A percentile compares a stretch with the other conserved stretches of the same genome.
Evolutionary conservation across 2,113 vertebrate genomes (phyloP).

Genomic region (Danionella cerebrum): DNA sequence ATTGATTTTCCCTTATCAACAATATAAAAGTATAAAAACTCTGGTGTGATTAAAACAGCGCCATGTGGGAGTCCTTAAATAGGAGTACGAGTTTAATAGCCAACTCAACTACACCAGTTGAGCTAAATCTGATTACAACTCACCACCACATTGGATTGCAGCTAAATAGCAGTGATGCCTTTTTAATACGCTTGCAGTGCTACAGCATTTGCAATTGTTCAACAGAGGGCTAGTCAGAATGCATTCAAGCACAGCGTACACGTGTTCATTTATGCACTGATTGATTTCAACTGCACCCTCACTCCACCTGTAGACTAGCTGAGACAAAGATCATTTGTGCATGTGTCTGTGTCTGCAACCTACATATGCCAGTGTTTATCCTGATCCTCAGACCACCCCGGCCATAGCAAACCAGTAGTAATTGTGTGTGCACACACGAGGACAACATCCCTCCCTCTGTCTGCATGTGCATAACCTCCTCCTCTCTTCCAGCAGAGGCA

Average conservation of each 20-base stretch:
- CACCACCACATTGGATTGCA: background rate
- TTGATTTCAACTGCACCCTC: slow-evolving; percentile 60
- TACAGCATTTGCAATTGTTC: background rate
- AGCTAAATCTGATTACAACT: background rate
- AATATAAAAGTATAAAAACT: too few relatives aligned
- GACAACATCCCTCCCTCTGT: slow-evolving; percentile 12
- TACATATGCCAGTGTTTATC: slow-evolving; percentile 26
- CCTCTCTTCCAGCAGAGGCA: slow-evolving; percentile 62
- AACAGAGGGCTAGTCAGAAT: background rate
- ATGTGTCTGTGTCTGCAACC: too few relatives aligned
- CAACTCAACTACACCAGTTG: background rate
- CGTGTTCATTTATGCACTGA: slow-evolving; percentile 29
- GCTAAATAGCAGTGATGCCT: background rate
- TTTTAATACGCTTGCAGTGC: background rate
- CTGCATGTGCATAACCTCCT: slow-evolving; percentile 21
- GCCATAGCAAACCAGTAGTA: background rate
- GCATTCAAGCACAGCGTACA: background rate
- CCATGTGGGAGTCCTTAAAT: too few relatives aligned
- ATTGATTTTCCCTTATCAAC: too few relatives aligned
- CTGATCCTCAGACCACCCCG: slow-evolving; percentile 3
- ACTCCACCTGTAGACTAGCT: slow-evolving; percentile 71
- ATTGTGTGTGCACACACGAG: slow-evolving; percentile 26
- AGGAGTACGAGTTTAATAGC: background rate
- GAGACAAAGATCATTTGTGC: background rate
- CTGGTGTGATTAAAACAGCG: too few relatives aligned